Conservation (phyloP, 2,797 vertebrate genomes). For the Falco cherrug region DNA sequence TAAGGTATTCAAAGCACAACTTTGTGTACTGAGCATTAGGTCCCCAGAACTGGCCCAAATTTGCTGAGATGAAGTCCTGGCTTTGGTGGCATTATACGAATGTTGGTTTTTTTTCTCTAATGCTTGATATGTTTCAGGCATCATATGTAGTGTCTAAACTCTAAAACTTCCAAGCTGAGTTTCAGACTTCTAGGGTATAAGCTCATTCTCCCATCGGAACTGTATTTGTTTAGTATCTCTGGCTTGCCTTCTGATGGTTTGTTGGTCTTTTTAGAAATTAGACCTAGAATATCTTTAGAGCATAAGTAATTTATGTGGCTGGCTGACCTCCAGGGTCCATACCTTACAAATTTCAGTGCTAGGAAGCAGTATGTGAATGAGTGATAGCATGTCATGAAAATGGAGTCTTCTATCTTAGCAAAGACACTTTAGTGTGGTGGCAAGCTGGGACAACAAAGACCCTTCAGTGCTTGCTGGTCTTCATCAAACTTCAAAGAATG, state of each 20-base stretch:
- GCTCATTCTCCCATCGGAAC: background rate
- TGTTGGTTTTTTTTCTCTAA: background rate
- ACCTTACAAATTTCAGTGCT: background rate
- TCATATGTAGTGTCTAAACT: background rate
- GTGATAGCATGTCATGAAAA: background rate
- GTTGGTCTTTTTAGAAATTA: background rate
- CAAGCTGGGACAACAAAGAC: background rate
- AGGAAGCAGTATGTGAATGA: background rate
- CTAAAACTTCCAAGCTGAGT: background rate
- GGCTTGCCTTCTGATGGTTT: background rate
- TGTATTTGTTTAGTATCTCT: background rate
- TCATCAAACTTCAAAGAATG: background rate
- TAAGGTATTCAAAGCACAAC: background rate
- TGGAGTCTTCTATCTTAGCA: background rate
- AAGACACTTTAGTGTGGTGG: background rate
- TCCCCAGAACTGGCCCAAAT: background rate
- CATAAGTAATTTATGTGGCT: rapidly evolving
- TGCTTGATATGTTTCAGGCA: rapidly evolving
- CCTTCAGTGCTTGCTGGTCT: background rate
- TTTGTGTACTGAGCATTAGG: background rate
- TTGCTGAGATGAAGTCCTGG: background rate
- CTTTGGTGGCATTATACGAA: background rate
- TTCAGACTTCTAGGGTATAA: rapidly evolving
- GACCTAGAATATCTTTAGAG: background rate
- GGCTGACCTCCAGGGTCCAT: background rate